Evolutionary conservation across 1,140 invertebrate genomes (phyloP), one percentile per base, ranked within the genome.

Genomic region (Neoseiulus cucumeris): DNA sequence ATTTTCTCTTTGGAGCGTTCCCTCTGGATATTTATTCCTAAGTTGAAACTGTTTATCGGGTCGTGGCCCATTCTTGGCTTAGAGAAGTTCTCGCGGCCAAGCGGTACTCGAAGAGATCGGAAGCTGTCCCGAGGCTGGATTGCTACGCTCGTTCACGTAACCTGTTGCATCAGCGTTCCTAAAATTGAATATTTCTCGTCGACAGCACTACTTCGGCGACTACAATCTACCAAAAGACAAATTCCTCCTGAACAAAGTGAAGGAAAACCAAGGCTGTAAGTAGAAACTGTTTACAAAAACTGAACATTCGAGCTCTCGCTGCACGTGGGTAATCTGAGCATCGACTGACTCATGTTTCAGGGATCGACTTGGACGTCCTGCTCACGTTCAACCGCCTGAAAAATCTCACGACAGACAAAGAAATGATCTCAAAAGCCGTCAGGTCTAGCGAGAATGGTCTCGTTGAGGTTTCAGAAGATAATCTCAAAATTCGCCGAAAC

Each of bases 371-470:
- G 42, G 82, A 85, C 0, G 82, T 86, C 0, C 82, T 97, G 76
- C 77, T 88, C 30, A 92, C 84, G 68, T 97, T 96, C 72, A 92
- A 94, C 71, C 80, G 90, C 28, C 78, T 97, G 42, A 83, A 87
- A 1, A 76, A 80, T 28, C 71, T 96, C 0, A 82, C 82, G 1
- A 82, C 77, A 47, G 85, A 94, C 72, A 64, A 74, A 0, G 77
- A 83, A 42, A 78, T 83, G 0, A 90, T 97, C 69, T 76, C 83
- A 4, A 79, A 80, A 66, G 85, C 89, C 0, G 68, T 96, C 4
- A 80, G 80, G 70, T 85, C 85, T 66, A 88, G 89, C 2, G 79
- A 82, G n/a, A 80, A 79, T 64, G 80, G 82, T 30, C 72, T 95
- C 0, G 78, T 94, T 4, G 85, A 89, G 74, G 78, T 89, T 6